Base-by-base conservation (phyloP, 2,888 invertebrate genomes). In the Kryphioiulus occultus region DNA sequence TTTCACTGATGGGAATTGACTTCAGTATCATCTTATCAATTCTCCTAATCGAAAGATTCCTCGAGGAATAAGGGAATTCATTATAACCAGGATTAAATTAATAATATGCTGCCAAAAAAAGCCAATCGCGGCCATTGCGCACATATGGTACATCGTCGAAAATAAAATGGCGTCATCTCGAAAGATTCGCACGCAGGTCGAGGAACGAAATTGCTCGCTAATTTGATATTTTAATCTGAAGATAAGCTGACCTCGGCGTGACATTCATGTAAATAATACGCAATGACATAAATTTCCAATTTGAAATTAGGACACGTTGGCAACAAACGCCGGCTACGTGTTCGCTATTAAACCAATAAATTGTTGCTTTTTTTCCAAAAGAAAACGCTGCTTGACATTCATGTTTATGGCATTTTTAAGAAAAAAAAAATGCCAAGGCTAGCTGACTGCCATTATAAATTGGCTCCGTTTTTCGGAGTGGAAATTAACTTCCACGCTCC, bases 281-380 rank as follows among this genome's bases (percentile, higher is more conserved):
- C 53, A 19, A 19, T 53, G 53, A 53, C 53, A 53, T 53, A 53
- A 53, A 53, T 53, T 53, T 53, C 53, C 19, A 53, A 53, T 53
- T 53, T 53, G 53, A 53, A 53, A 53, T 53, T 53, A 53, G 53
- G 53, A 53, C 53, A 53, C 53, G 53, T 53, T 53, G 53, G 53
- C 53, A 53, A 53, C 53, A 53, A 15, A 53, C 19, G 53, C 53
- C 5, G 17, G 53, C 53, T 53, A 53, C 53, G 53, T 53, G 53
- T 53, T 53, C 53, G 53, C 53, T 53, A 53, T 53, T 53, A 53
- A 53, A 53, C 53, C 53, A 53, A 53, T 53, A 53, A 53, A 53
- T 53, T 53, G 53, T 53, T 53, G 19, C 19, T 15, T 53, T 53
- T 53, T 53, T 15, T 53, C 15, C 53, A 19, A 53, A 42, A 53